Conservation (phyloP, 2,113 vertebrate genomes). For the Choloepus hoffmanni region DNA sequence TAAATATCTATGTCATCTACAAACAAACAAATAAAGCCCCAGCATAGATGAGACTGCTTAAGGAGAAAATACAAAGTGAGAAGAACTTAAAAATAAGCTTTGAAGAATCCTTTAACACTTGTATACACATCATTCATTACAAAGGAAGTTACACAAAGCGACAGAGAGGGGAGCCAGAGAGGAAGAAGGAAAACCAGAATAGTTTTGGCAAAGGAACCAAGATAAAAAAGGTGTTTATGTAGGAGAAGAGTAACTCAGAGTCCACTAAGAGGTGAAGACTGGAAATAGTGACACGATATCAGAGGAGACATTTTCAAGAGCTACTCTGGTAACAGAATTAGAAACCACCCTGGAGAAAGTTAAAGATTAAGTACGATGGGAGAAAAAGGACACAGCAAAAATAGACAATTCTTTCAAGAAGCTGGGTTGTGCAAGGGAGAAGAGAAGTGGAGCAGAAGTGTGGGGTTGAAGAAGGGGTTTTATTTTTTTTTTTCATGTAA, state of each 20-base stretch:
- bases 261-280: background rate
- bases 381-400: background rate
- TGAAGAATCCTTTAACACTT: background rate
- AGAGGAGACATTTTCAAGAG: background rate
- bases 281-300: background rate
- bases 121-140: background rate
- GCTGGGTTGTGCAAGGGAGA: background rate
- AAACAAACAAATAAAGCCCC: background rate
- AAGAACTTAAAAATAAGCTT: background rate
- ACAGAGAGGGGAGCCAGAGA: background rate
- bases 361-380: background rate
- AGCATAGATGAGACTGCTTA: background rate
- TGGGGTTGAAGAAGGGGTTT: background rate
- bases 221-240: background rate
- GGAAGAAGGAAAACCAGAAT: background rate
- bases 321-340: background rate
- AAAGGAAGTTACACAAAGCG: background rate
- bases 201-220: background rate
- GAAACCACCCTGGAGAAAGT: background rate
- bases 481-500: background rate
- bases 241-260: background rate
- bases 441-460: background rate
- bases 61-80: background rate
- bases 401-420: background rate
- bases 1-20: background rate